Percentiles rank a stretch among this genome's conserved stretches.
phyloP scores from a whole-genome alignment of 2,797 vertebrate genomes.

The Eulemur coronatus region DNA sequence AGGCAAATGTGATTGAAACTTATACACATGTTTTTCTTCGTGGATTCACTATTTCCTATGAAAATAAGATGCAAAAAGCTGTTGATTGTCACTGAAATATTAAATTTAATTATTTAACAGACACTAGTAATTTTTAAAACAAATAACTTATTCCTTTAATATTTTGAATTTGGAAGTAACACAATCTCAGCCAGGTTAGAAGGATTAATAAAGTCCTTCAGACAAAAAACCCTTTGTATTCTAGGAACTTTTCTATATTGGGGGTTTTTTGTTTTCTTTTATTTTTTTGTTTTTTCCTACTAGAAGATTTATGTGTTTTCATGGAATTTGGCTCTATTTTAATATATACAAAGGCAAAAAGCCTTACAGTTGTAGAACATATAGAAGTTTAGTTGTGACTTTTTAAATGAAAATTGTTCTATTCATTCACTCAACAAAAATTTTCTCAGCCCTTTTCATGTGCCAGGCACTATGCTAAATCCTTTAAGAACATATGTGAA shows the following conservation, averaged over 20 bases:
- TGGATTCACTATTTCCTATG: not conserved
- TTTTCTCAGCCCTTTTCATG: not conserved
- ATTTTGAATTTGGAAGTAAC: constrained; percentile 16
- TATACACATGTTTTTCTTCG: not conserved
- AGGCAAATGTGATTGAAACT: not conserved
- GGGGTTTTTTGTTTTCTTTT: not conserved
- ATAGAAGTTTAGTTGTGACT: not conserved
- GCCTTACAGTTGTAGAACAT: not conserved
- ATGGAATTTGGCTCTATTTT: not conserved
- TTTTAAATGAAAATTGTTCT: not conserved
- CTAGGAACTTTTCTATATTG: not conserved
- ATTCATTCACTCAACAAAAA: not conserved
- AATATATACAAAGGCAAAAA: not conserved
- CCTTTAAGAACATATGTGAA: not conserved
- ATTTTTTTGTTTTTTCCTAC: not conserved
- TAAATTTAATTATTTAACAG: constrained; percentile 25
- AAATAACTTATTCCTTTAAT: constrained; percentile 12
- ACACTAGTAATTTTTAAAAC: not conserved
- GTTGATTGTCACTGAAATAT: not conserved
- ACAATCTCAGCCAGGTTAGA: not conserved
- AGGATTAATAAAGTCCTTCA: not conserved
- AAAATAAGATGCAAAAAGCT: not conserved
- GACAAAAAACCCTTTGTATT: not conserved
- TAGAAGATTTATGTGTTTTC: not conserved
- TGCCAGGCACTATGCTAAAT: not conserved